Conservation (phyloP, 2,113 vertebrate species). For the Montifringilla adamsi region DNA sequence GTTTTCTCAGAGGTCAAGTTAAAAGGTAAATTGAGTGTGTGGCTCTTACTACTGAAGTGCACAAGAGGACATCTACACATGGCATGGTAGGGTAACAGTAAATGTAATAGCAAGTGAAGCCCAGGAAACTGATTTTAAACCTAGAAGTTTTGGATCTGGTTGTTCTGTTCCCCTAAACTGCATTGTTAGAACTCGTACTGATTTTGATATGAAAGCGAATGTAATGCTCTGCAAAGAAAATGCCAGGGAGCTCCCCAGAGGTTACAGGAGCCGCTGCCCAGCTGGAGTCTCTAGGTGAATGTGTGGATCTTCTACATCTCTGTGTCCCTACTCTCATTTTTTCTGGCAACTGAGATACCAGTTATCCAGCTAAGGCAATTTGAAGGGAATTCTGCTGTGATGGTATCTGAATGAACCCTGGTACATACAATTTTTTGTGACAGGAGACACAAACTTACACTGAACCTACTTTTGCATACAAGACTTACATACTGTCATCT, state of each 20-base stretch:
- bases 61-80: no score
- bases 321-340: neutral
- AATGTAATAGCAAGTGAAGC: no score
- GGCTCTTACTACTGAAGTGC: no score
- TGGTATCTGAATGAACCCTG: neutral
- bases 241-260: no score
- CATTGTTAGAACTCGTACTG: no score
- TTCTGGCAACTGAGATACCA: neutral
- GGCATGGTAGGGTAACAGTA: no score
- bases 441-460: neutral
- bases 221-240: no score
- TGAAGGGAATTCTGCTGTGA: neutral
- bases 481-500: neutral
- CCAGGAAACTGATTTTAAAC: no score
- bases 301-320: neutral
- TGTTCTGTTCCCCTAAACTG: no score
- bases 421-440: neutral
- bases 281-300: neutral
- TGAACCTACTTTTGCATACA: neutral
- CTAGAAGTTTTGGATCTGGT: no score
- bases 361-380: neutral
- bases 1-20: neutral
- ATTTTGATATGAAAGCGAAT: no score
- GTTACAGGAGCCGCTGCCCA: no score
- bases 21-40: neutral